These are phyloP conservation scores for Agrilus biguttatus DNA, from an alignment of 2,888 invertebrate species.

Conservation along the genomic window DNA sequence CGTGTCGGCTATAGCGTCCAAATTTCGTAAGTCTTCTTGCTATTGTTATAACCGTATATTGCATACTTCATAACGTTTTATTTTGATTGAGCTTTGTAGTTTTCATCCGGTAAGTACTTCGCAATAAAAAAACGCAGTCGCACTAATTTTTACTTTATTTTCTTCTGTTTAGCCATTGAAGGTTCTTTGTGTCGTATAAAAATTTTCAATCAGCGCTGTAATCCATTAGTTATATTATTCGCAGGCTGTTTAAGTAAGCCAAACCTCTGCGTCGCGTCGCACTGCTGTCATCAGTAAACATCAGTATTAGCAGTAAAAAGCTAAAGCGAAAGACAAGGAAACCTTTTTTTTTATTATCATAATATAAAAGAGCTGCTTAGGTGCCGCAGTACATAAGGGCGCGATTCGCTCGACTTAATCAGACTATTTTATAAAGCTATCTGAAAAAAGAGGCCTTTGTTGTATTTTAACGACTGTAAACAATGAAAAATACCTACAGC, in stretches of 20 bases:
- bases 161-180: no score
- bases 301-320: conserved; percentile 2
- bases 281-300: no score
- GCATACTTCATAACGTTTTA: no score
- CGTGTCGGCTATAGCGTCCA: no score
- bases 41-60: no score
- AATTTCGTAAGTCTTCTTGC: no score
- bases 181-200: conserved; percentile 26
- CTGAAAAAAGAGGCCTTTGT: conserved; percentile 26
- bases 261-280: conserved; percentile 12
- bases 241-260: conserved; percentile 28
- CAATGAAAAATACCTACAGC: conserved; percentile 20
- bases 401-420: conserved; percentile 30
- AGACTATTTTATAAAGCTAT: conserved; percentile 29
- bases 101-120: no score
- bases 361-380: conserved; percentile 9
- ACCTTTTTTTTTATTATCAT: conserved; percentile 24
- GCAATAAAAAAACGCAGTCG: no score
- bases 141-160: no score
- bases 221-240: conserved; percentile 33
- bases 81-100: no score
- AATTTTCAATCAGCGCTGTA: conserved; percentile 33
- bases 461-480: conserved; percentile 29
- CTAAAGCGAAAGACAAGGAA: conserved; percentile 26
- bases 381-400: conserved; percentile 20